Evolutionary conservation across 2,888 invertebrate species (phyloP), one percentile per base, ranked within the genome.

Genomic region (Venusia cambrica): DNA sequence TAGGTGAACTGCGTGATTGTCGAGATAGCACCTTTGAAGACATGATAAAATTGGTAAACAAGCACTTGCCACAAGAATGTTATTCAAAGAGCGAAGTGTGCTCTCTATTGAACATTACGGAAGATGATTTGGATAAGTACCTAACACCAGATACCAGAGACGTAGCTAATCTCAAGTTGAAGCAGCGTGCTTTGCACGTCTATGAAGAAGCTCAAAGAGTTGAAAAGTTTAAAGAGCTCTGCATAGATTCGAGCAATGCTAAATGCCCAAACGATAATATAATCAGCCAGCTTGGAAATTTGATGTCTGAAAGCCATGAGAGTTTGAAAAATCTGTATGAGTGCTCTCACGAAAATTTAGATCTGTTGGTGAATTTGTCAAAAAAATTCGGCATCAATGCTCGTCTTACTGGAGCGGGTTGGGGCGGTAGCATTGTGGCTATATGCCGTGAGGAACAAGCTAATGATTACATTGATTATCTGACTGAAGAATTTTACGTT

Each of bases 351-450:
- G 90, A 92, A 1, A 92, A 93, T 58, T 88, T 99, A 49, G 97
- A 99, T 73, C 83, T 88, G 35, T 88, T 99, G 9, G 95, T 97
- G 8, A 87, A 92, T 13, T 75, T 93, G 61, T 94, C 94, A 4
- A 87, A 89, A 40, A 90, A 91, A 27, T 85, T 90, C 39, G 89
- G 90, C 10, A 81, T 93, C n/a, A 94, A 96, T 19, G 94, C 96
- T n/a, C 91, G 99, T 28, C 87, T 99, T 17, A 99, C 99, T 1
- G 99, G 99, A 15, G 99, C 99, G 13, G 97, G 97, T 88, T 99
- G 99, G 99, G 99, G 99, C 16, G 99, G 99, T 2, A 99, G 98
- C 75, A 91, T 94, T 32, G 97, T 99, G 5, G 96, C 97, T 7
- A 80, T 98, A 48, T 92, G 95, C 32, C 89, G 90, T 0, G 88